Base-by-base conservation (phyloP, 2,797 vertebrate genomes). In the Acipenser transmontanus region DNA sequence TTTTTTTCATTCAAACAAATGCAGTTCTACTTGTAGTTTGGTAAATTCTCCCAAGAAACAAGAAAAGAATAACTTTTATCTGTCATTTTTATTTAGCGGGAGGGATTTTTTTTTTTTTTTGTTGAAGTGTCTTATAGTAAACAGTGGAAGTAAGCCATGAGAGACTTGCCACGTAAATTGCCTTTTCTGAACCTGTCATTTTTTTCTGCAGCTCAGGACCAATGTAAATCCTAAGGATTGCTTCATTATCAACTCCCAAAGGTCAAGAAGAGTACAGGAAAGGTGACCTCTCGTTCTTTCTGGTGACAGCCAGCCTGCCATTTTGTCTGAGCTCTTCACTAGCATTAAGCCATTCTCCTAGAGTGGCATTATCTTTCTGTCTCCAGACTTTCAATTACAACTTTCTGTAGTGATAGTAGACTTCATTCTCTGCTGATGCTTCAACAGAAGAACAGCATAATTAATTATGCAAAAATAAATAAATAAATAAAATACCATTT, bases 181-280 rank as follows among this genome's bases (percentile, higher is more conserved):
- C 71, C 74, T 73, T 47, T 71, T 66, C 66, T 62, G 70, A 76
- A 79, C 71, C 70, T 78, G 74, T 80, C 76, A 74, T 71, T 80
- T 80, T 70, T 70, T 72, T 76, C 73, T 8, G 1, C 72, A 78
- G 73, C 76, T 79, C 74, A 81, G 70, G 0, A 3, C 70, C 72
- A 67, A 81, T 77, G 72, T 70, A 77, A 79, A 75, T 75, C 70
- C 66, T 77, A 78, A 75, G 66, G 73, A 82, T 76, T 75, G 70
- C 66, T 69, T 66, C 62, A 64, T 66, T 79, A 68, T 71, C 74
- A 67, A 69, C 66, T 69, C 72, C 68, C 67, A 82, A 82, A 84
- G 77, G 75, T 80, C 76, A 81, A 62, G 62, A 1, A 0, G 66
- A 50, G 74, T 78, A 74, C 72, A 74, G 72, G 75, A 71, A 67